Evolutionary conservation across 2,888 invertebrate species (phyloP).

Genomic region (Chelonus formosanus): DNA sequence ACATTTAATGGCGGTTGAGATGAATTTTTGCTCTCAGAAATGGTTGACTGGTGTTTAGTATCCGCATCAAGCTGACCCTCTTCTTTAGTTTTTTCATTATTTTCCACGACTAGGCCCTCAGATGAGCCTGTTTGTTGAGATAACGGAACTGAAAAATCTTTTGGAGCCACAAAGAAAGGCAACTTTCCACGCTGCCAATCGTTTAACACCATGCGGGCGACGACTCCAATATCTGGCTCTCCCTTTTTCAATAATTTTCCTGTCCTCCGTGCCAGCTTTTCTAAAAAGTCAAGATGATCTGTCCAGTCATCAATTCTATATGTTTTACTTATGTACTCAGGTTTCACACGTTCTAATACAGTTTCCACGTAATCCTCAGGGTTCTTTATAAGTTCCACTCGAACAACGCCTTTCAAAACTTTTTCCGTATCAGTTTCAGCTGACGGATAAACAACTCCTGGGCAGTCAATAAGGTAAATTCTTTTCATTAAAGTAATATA

Average conservation of each 20-base stretch:
- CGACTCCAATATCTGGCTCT: conserved; percentile 91
- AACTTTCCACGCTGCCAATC: conserved; percentile 99
- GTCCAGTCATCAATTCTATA: conserved; percentile 88
- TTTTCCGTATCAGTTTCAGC: conserved; percentile 95
- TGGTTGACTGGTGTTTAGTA: conserved; percentile 12
- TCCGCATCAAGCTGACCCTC: conserved; percentile 19
- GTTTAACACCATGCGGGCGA: conserved; percentile 94
- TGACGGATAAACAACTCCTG: conserved; percentile 97
- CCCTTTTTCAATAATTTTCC: conserved; percentile 96
- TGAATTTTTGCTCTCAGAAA: neutral
- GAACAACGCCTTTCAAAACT: conserved; percentile 96
- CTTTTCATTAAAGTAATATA: conserved; percentile 97
- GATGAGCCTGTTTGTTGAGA: conserved; percentile 6
- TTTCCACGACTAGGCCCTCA: conserved; percentile 61
- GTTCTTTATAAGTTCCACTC: conserved; percentile 91
- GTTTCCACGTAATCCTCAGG: conserved; percentile 94
- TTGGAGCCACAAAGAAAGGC: conserved; percentile 90
- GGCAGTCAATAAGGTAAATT: conserved; percentile 98
- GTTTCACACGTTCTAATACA: conserved; percentile 86
- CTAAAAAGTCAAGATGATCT: conserved; percentile 86
- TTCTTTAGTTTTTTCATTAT: conserved; percentile 52
- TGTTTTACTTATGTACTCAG: conserved; percentile 88
- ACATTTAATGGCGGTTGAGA: conserved; percentile 58
- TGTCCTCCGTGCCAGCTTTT: conserved; percentile 83
- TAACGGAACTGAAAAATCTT: conserved; percentile 4